Percentiles rank a stretch among this genome's conserved stretches.
Conservation (phyloP, 2,888 invertebrate species). For the Cephus spinipes region DNA sequence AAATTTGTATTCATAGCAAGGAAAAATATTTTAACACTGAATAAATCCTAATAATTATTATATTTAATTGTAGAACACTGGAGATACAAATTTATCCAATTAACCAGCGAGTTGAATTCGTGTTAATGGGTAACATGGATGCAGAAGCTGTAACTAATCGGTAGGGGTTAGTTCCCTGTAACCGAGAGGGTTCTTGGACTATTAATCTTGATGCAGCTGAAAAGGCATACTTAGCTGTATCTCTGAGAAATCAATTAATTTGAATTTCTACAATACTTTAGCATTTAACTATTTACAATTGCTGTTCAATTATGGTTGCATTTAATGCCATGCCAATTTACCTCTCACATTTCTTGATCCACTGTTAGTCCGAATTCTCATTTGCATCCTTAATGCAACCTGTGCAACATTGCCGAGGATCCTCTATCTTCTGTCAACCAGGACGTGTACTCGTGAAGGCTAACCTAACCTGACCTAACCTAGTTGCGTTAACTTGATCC, state of each 20-base stretch:
- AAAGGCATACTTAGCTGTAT: not conserved
- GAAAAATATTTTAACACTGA: no score
- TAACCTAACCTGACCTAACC: not conserved
- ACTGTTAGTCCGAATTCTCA: not conserved
- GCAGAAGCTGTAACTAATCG: not conserved
- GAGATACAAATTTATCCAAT: not conserved
- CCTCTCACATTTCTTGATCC: not conserved
- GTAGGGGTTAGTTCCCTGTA: not conserved
- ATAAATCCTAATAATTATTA: no score
- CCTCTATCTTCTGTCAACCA: not conserved
- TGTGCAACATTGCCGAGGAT: not conserved
- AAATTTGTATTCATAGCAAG: no score
- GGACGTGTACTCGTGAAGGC: not conserved
- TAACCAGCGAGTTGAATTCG: not conserved
- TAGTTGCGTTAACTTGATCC: not conserved
- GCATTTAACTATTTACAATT: not conserved
- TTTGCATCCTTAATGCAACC: not conserved
- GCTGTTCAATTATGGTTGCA: not conserved
- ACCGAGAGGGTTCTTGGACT: not conserved
- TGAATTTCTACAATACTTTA: not conserved
- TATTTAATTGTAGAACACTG: not conserved
- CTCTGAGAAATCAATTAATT: not conserved
- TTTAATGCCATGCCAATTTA: not conserved
- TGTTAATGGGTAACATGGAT: no score
- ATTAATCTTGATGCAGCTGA: not conserved